Conservation (phyloP, 1,140 invertebrate species). For the Drosophila lacertosa region DNA sequence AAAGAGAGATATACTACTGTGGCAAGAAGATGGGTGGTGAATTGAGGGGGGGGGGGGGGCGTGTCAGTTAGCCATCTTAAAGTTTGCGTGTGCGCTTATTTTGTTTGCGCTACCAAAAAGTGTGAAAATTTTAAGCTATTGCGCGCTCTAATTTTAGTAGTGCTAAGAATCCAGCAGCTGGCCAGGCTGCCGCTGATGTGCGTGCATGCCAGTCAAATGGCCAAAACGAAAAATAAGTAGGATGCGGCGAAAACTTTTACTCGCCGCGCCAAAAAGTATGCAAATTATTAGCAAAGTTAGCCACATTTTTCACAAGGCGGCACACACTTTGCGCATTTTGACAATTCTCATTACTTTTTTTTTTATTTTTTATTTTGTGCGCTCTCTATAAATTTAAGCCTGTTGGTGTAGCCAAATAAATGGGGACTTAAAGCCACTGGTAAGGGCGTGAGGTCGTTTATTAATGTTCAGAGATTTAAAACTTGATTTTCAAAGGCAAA, state of each 20-base stretch:
- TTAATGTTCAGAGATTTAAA: constrained; percentile 45
- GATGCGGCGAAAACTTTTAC: constrained; percentile 45
- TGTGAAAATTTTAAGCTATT: constrained; percentile 74
- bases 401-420: constrained; percentile 18
- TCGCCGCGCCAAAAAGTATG: constrained; percentile 69
- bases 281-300: constrained; percentile 79
- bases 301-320: constrained; percentile 64
- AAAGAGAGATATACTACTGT: constrained; percentile 14
- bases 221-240: constrained; percentile 6
- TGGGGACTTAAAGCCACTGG: constrained; percentile 6
- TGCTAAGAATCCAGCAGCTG: constrained; percentile 28
- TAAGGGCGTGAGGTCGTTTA: constrained; percentile 16
- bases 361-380: too few species aligned
- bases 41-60: constrained; percentile 4
- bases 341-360: constrained; percentile 63
- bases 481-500: constrained; percentile 24
- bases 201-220: constrained; percentile 36
- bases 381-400: constrained; percentile 52
- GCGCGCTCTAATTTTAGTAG: constrained; percentile 63
- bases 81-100: constrained; percentile 71
- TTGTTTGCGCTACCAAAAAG: constrained; percentile 69
- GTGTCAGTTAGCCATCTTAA: constrained; percentile 62
- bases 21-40: constrained; percentile 30
- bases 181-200: constrained; percentile 31
- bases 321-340: constrained; percentile 50